Conservation (phyloP, 2,113 vertebrate species). For the mouse (Mus musculus) region GRCm39 chr17:71557501-71558000, state of each 20-base stretch:
- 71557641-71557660: not conserved
- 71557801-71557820: fast-evolving
- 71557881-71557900: not conserved
- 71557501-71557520: not conserved
- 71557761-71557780: not conserved
- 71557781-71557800: too few species aligned
- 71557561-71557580: not conserved
- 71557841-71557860: too few species aligned
- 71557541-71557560: not conserved
- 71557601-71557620: not conserved
- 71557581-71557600: not conserved
- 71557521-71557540: not conserved
- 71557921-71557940: not conserved
- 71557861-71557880: not conserved
- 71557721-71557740: not conserved
- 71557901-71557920: not conserved
- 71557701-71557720: not conserved
- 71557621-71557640: not conserved
- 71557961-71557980: not conserved
- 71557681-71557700: not conserved
- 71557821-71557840: not conserved
- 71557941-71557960: not conserved
- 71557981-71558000: not conserved
- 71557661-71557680: not conserved
- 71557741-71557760: not conserved